phyloP scores from a whole-genome alignment of 2,113 vertebrate species.

The Tylochromis polylepis region DNA sequence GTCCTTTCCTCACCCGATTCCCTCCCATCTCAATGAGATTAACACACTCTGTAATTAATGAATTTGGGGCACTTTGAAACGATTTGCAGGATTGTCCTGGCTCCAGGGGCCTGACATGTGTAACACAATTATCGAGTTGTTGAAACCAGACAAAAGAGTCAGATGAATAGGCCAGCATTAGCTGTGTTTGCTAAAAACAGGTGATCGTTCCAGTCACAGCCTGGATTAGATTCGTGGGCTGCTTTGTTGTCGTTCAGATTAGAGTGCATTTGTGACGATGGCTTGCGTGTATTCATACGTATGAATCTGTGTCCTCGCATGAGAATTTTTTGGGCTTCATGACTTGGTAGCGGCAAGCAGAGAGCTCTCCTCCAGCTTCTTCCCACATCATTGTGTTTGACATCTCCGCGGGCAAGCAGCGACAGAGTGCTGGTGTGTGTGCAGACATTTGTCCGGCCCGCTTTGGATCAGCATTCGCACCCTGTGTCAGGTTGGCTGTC shows the following conservation, averaged over 20 bases:
- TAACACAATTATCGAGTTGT: slow-evolving; percentile 51
- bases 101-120: slow-evolving; percentile 47
- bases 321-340: slow-evolving; percentile 7
- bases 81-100: slow-evolving; percentile 30
- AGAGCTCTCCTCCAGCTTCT: slow-evolving; percentile 29
- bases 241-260: background rate
- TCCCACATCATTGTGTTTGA: slow-evolving; percentile 66
- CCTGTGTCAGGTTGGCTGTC: slow-evolving; percentile 49
- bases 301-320: slow-evolving; percentile 11
- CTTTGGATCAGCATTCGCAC: slow-evolving; percentile 54
- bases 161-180: slow-evolving; percentile 18
- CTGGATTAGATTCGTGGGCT: background rate
- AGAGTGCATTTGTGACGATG: background rate
- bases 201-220: background rate
- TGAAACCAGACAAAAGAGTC: slow-evolving; percentile 33
- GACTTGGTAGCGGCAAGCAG: slow-evolving; percentile 16
- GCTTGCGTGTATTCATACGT: background rate
- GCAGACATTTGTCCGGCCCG: slow-evolving; percentile 58
- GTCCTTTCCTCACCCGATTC: slow-evolving; percentile 43
- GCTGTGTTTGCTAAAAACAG: slow-evolving; percentile 23
- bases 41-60: slow-evolving; percentile 63
- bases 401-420: slow-evolving; percentile 46
- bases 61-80: slow-evolving; percentile 61
- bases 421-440: slow-evolving; percentile 52
- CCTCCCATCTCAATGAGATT: slow-evolving; percentile 67